Conservation (phyloP, 2,888 invertebrate species). For the Brachypterus glaber region DNA sequence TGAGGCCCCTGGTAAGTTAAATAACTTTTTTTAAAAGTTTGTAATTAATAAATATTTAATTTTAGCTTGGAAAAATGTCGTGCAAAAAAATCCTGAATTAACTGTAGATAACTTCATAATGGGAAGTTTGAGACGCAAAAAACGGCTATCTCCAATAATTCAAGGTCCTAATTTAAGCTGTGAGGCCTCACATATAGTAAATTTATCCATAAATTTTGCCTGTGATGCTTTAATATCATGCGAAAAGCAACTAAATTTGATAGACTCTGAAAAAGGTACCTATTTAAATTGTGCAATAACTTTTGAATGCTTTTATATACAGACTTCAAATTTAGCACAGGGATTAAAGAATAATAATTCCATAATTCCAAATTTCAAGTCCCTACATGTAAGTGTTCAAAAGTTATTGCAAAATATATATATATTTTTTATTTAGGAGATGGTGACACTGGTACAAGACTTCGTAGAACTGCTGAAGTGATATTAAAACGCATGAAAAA, state of each 20-base stretch:
- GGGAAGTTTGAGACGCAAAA: slow-evolving; percentile 19
- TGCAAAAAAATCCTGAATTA: slow-evolving; percentile 8
- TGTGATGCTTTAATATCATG: slow-evolving; percentile 50
- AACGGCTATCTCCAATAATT: slow-evolving; percentile 21
- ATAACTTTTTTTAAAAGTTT: slow-evolving; percentile 6
- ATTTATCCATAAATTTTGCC: slow-evolving; percentile 37
- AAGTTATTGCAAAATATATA: background rate
- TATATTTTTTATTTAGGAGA: slow-evolving; percentile 36
- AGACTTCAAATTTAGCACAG: too few species aligned
- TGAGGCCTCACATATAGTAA: slow-evolving; percentile 30
- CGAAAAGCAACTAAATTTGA: slow-evolving; percentile 51
- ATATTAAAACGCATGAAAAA: slow-evolving; percentile 27
- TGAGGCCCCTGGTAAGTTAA: slow-evolving; percentile 40
- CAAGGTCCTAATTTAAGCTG: slow-evolving; percentile 34
- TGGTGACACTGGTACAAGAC: slow-evolving; percentile 59
- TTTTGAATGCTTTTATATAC: too few species aligned
- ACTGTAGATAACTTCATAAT: background rate
- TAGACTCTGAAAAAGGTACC: slow-evolving; percentile 58
- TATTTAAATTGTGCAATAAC: too few species aligned
- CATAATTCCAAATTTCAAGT: too few species aligned
- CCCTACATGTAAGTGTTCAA: too few species aligned
- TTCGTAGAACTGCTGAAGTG: slow-evolving; percentile 31
- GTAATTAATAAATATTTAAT: slow-evolving; percentile 6
- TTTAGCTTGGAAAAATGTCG: slow-evolving; percentile 11
- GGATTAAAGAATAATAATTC: too few species aligned